Evolutionary conservation across 2,888 invertebrate species (phyloP).

Genomic region (Melinaea marsaeus): DNA sequence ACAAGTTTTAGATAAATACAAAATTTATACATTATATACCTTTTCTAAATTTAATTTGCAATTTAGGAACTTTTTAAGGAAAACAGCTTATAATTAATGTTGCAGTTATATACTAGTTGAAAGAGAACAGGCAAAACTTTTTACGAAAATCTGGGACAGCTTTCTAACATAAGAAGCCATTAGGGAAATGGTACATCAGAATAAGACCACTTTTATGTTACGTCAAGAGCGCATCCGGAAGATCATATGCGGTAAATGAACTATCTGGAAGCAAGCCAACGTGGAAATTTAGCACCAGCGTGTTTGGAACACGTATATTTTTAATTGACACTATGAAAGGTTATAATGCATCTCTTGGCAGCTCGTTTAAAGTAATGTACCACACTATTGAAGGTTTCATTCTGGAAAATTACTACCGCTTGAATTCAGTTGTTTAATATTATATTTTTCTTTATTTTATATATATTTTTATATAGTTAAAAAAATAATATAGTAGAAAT

Average conservation of each 20-base stretch:
- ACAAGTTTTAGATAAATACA: too few relatives aligned
- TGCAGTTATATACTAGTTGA: background rate
- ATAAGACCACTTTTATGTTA: slow-evolving; percentile 35
- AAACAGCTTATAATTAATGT: background rate
- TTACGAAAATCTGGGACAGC: slow-evolving; percentile 16
- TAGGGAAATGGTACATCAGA: slow-evolving; percentile 33
- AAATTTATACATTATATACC: too few relatives aligned
- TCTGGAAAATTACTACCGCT: background rate
- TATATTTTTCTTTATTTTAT: too few relatives aligned
- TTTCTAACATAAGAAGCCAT: slow-evolving; percentile 23
- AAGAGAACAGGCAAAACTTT: background rate
- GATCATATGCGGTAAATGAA: slow-evolving; percentile 54
- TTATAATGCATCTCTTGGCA: slow-evolving; percentile 10
- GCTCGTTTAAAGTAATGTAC: background rate
- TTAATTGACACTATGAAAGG: slow-evolving; percentile 12
- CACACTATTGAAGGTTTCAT: slow-evolving; percentile 1
- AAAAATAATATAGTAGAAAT: too few relatives aligned
- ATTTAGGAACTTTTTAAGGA: too few relatives aligned
- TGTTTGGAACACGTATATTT: slow-evolving; percentile 12
- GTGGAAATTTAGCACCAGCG: slow-evolving; percentile 27
- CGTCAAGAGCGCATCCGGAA: slow-evolving; percentile 46
- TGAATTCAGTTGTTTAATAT: too few relatives aligned
- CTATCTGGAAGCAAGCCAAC: slow-evolving; percentile 55
- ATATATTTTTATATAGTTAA: too few relatives aligned
- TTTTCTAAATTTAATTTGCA: too few relatives aligned